Evolutionary conservation across 2,797 vertebrate species (phyloP).

Genomic region (Mus caroli): DNA sequence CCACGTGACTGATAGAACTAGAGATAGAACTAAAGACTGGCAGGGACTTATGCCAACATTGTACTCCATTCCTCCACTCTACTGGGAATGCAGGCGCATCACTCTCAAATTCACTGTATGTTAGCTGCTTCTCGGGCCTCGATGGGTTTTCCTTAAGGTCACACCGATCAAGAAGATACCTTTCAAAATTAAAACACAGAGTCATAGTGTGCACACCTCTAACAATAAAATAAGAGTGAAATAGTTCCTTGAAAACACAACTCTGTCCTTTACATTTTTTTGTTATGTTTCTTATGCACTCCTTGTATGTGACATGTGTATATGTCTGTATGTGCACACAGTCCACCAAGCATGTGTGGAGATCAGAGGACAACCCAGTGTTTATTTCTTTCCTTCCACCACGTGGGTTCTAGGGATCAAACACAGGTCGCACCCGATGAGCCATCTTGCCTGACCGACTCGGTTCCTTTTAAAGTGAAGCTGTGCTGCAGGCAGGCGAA

Average conservation of each 20-base stretch:
- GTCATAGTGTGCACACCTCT: neutral
- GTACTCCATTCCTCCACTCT: conserved; percentile 35
- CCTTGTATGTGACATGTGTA: neutral
- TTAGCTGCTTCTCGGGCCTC: neutral
- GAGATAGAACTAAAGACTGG: conserved; percentile 4
- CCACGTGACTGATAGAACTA: neutral
- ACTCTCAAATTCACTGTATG: neutral
- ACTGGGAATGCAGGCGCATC: neutral
- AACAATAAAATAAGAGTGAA: neutral
- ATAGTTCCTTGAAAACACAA: neutral
- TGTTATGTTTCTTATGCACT: neutral
- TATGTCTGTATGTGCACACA: neutral
- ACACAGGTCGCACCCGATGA: neutral
- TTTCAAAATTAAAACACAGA: neutral
- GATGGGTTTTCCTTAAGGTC: neutral
- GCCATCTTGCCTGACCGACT: neutral
- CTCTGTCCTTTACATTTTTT: neutral
- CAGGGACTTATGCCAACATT: conserved; percentile 42
- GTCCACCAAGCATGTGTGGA: too few species aligned
- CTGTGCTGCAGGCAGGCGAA: neutral
- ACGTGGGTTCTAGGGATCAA: too few species aligned
- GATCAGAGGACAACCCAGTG: neutral
- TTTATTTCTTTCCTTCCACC: neutral
- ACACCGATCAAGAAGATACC: conserved; percentile 1
- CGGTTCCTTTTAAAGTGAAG: neutral